Percentiles rank a stretch among this genome's conserved stretches.
phyloP scores from a whole-genome alignment of 1,140 invertebrate species.

The Zaprionus lachaisei region DNA sequence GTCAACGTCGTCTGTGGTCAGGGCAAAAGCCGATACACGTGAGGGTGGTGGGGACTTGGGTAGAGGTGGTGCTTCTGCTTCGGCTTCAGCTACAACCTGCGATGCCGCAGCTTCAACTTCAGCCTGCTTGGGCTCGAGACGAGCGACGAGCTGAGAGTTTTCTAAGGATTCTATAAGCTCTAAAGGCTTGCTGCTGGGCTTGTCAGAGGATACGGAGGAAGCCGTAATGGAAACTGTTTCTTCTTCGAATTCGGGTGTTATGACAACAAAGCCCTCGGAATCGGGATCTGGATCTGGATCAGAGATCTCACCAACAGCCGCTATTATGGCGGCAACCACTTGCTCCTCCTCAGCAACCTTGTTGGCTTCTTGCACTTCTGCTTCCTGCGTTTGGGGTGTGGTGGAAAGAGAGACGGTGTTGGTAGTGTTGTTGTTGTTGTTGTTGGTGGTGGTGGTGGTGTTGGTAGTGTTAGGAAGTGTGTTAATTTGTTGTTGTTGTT shows the following conservation, averaged over 20 bases:
- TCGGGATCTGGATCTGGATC: conserved; percentile 56
- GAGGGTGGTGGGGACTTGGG: conserved; percentile 74
- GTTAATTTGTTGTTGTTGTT: conserved; percentile 41
- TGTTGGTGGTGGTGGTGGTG: conserved; percentile 45
- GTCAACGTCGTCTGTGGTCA: conserved; percentile 55
- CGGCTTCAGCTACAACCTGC: conserved; percentile 3
- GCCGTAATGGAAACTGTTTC: conserved; percentile 34
- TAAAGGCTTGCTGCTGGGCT: conserved; percentile 12
- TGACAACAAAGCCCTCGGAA: conserved; percentile 63
- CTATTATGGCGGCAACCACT: conserved; percentile 73
- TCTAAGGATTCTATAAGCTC: conserved; percentile 22
- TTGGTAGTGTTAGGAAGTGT: conserved; percentile 57
- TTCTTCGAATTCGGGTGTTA: conserved; percentile 34
- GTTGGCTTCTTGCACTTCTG: conserved; percentile 19
- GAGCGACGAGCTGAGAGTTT: neutral
- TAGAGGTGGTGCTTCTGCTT: conserved; percentile 58
- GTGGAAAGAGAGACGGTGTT: conserved; percentile 52
- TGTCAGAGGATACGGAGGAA: conserved; percentile 26
- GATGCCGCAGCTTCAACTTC: neutral
- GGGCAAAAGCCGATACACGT: conserved; percentile 79
- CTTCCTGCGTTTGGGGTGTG: conserved; percentile 54
- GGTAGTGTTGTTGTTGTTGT: conserved; percentile 39
- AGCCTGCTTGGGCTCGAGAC: conserved; percentile 14
- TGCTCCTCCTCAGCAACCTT: conserved; percentile 61
- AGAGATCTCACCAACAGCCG: conserved; percentile 63